Evolutionary conservation across 37 sponge, comb jelly and placozoan genomes (phyloP).

Genomic region (Diacarnus erythraeanus): DNA sequence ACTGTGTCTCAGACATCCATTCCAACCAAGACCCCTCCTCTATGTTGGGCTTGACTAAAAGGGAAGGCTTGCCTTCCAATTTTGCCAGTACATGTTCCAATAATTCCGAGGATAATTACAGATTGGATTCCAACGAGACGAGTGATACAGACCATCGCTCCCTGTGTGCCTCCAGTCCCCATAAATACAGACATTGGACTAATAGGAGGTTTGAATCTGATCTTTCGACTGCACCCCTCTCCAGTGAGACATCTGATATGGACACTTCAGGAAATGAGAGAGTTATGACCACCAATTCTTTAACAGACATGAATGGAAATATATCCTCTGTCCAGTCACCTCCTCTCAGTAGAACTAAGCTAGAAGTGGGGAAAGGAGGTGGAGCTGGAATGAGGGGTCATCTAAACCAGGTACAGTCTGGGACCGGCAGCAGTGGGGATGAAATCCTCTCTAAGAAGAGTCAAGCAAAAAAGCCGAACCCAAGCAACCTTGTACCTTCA

Average conservation of each 20-base stretch:
- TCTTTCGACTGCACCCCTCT: conserved; percentile 65
- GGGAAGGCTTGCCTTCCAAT: background rate
- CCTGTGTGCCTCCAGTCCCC: background rate
- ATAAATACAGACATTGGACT: background rate
- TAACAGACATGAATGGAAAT: background rate
- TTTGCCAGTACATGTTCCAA: background rate
- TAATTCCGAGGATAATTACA: conserved; percentile 16
- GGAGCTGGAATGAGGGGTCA: background rate
- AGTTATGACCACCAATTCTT: background rate
- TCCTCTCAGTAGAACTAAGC: background rate
- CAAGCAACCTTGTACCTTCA: background rate
- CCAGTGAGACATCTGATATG: conserved; percentile 78
- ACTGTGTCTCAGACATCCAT: conserved; percentile 6
- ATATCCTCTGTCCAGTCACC: background rate
- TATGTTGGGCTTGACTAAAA: background rate
- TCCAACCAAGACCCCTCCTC: background rate
- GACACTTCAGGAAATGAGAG: conserved; percentile 70
- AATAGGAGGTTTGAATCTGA: conserved; percentile 37
- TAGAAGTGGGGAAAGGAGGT: background rate
- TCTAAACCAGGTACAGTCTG: background rate
- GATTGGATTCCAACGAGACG: conserved; percentile 31
- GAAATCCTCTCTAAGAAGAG: background rate
- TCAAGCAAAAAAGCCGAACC: background rate
- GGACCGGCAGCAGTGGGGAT: background rate
- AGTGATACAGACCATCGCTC: conserved; percentile 36